Percentiles rank a stretch among this genome's conserved stretches.
Evolutionary conservation across 1,140 invertebrate genomes (phyloP).

Genomic region (Eurosta solidaginis): DNA sequence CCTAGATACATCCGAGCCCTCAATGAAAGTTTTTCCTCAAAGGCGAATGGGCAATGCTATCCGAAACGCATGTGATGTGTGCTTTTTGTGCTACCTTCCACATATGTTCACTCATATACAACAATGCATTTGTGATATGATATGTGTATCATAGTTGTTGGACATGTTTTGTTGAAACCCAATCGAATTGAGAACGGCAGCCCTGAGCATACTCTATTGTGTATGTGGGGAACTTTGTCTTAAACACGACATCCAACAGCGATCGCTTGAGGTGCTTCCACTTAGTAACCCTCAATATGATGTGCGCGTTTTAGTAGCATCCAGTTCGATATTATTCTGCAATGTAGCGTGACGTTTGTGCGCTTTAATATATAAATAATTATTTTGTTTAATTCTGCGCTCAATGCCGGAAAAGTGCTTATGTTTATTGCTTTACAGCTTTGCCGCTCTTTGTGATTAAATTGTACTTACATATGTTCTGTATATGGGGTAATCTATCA

Average conservation of each 20-base stretch:
- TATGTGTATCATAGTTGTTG: no score
- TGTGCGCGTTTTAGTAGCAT: neutral
- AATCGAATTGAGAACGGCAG: no score
- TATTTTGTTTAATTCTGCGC: slow-evolving; percentile 2
- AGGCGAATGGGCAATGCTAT: no score
- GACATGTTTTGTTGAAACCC: no score
- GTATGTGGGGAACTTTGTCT: neutral
- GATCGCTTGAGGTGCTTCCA: slow-evolving; percentile 3
- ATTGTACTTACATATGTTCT: neutral
- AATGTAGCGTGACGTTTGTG: slow-evolving; percentile 8
- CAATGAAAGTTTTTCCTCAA: no score
- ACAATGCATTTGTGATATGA: no score
- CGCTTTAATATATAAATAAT: slow-evolving; percentile 16
- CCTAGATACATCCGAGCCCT: no score
- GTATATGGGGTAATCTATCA: neutral
- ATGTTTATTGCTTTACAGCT: slow-evolving; percentile 10
- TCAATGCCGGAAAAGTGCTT: slow-evolving; percentile 5
- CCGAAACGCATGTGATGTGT: no score
- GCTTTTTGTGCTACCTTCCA: no score
- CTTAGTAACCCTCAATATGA: neutral
- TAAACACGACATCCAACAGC: neutral
- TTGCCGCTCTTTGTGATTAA: neutral
- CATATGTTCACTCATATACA: no score
- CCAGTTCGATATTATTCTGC: slow-evolving; percentile 23
- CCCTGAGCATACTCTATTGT: no score